Evolutionary conservation across 1,140 invertebrate genomes (phyloP).

Genomic region (Anastatus disparis): DNA sequence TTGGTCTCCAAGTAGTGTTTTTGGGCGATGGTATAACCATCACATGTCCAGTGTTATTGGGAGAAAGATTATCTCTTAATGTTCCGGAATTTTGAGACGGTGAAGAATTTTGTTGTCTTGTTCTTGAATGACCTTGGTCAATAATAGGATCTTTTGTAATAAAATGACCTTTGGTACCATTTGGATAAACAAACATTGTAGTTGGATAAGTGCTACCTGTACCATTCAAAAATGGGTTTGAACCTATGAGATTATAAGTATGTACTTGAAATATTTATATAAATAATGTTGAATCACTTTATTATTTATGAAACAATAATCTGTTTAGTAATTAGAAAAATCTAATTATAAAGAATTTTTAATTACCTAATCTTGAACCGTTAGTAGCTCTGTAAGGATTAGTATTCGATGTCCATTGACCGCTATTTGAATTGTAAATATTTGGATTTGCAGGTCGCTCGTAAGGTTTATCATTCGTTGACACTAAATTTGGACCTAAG

Average conservation of each 20-base stretch:
- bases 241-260: not conserved
- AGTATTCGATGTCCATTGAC: not conserved
- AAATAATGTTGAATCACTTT: too few relatives aligned
- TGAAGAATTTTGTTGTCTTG: slow-evolving; percentile 42
- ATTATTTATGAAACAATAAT: too few relatives aligned
- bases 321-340: too few relatives aligned
- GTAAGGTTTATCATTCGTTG: not conserved
- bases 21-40: not conserved
- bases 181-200: slow-evolving; percentile 45
- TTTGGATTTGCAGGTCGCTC: slow-evolving; percentile 14
- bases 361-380: not conserved
- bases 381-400: not conserved
- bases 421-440: slow-evolving; percentile 35
- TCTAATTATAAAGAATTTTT: too few relatives aligned
- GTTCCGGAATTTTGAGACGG: not conserved
- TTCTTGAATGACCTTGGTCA: slow-evolving; percentile 52
- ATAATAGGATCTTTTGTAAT: slow-evolving; percentile 50
- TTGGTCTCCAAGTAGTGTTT: slow-evolving; percentile 19
- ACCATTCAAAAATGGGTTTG: not conserved
- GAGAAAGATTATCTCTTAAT: not conserved
- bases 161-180: slow-evolving; percentile 49
- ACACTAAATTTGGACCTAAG: not conserved
- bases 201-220: not conserved
- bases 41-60: not conserved
- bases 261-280: too few relatives aligned